Evolutionary conservation across 2,888 invertebrate species (phyloP).

Genomic region (Drosophila lutescens): DNA sequence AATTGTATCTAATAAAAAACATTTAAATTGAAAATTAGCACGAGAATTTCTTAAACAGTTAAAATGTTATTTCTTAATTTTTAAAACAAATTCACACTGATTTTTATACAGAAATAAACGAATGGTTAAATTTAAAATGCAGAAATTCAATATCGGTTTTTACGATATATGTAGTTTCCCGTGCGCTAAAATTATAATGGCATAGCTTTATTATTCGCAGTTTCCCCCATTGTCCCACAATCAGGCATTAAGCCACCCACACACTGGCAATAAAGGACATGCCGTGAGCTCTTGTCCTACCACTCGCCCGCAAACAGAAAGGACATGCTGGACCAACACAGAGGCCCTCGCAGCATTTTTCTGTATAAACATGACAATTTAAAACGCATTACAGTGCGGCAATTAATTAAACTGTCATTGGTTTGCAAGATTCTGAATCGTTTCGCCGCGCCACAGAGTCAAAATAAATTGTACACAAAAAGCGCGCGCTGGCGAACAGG

Average conservation of each 20-base stretch:
- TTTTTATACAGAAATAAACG: too few relatives aligned
- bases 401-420: constrained; percentile 80
- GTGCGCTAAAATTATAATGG: constrained; percentile 9
- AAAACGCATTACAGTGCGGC: constrained; percentile 79
- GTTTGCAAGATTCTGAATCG: constrained; percentile 78
- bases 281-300: constrained; percentile 20
- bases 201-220: constrained; percentile 33
- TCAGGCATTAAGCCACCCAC: constrained; percentile 41
- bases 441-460: constrained; percentile 71
- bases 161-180: background rate
- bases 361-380: constrained; percentile 80
- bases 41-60: too few relatives aligned
- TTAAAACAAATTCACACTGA: too few relatives aligned
- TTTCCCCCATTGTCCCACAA: constrained; percentile 52
- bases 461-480: constrained; percentile 53
- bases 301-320: constrained; percentile 14
- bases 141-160: too few relatives aligned
- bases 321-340: constrained; percentile 20
- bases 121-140: too few relatives aligned
- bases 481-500: constrained; percentile 29
- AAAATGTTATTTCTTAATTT: too few relatives aligned
- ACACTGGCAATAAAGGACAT: constrained; percentile 27
- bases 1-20: too few relatives aligned
- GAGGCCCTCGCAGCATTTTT: constrained; percentile 43
- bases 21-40: too few relatives aligned